These are phyloP conservation scores for Tachycineta bicolor DNA, from an alignment of 2,113 vertebrate genomes.

Conservation along the genomic window DNA sequence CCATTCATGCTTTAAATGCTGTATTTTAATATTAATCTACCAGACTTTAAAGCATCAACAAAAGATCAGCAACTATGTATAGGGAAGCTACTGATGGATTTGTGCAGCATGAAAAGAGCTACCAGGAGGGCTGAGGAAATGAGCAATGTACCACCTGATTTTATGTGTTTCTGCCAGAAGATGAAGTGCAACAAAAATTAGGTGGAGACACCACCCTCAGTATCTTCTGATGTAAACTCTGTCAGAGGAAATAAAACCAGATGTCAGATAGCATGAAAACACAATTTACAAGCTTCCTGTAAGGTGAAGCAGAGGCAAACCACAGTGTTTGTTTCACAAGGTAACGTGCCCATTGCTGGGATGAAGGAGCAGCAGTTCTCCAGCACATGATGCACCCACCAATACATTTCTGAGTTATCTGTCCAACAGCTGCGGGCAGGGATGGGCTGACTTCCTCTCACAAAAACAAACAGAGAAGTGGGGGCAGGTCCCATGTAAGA, in stretches of 20 bases:
- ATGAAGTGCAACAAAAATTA: neutral
- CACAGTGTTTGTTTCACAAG: neutral
- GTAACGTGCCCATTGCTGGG: neutral
- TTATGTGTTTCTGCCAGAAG: neutral
- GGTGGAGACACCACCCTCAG: neutral
- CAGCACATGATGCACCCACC: neutral
- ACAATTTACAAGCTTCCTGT: neutral
- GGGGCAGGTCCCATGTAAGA: neutral
- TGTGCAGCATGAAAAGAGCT: neutral
- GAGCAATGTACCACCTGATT: neutral
- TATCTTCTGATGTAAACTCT: neutral
- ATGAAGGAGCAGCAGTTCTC: neutral
- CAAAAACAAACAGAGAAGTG: constrained; percentile 10
- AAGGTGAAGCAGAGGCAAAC: neutral
- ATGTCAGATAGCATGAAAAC: neutral
- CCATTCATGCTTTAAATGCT: neutral
- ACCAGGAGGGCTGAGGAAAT: neutral
- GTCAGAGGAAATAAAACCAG: neutral
- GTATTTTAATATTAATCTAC: neutral
- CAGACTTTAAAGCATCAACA: neutral
- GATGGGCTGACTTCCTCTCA: constrained; percentile 24
- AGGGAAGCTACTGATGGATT: neutral
- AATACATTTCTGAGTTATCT: neutral
- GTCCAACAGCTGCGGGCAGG: constrained; percentile 46
- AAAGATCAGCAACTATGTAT: neutral